These are phyloP conservation scores for Coregonus clupeaformis DNA, from an alignment of 2,113 vertebrate genomes.

Conservation along the genomic window DNA sequence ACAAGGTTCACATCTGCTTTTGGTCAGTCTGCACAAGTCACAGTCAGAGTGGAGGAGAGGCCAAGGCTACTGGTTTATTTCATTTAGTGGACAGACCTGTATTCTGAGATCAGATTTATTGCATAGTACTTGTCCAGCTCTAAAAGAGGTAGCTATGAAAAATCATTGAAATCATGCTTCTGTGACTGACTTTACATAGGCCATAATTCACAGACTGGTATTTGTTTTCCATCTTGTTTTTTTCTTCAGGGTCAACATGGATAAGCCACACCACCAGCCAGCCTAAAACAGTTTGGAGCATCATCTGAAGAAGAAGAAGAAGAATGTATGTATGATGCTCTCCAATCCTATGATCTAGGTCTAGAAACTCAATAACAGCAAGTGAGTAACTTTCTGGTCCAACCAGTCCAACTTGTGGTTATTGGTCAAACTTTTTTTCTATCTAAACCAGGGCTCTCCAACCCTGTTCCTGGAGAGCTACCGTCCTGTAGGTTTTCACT, in stretches of 20 bases:
- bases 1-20: constrained; percentile 3
- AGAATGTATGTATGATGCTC: background rate
- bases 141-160: background rate
- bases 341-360: background rate
- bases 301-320: too few relatives aligned
- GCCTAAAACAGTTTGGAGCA: background rate
- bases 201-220: background rate
- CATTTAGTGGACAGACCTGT: too few relatives aligned
- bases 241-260: background rate
- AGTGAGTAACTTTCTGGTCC: background rate
- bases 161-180: background rate
- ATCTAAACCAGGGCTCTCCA: too few relatives aligned
- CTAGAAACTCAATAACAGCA: background rate
- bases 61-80: background rate
- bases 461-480: too few relatives aligned
- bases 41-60: background rate
- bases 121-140: background rate
- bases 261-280: background rate
- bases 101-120: background rate
- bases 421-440: background rate
- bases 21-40: background rate
- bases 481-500: too few relatives aligned
- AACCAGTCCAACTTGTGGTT: background rate
- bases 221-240: background rate
- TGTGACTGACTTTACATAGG: background rate